These are phyloP conservation scores for Paramuricea clavata DNA, from an alignment of 92 coral and sea anemone genomes.

Conservation along the genomic window DNA sequence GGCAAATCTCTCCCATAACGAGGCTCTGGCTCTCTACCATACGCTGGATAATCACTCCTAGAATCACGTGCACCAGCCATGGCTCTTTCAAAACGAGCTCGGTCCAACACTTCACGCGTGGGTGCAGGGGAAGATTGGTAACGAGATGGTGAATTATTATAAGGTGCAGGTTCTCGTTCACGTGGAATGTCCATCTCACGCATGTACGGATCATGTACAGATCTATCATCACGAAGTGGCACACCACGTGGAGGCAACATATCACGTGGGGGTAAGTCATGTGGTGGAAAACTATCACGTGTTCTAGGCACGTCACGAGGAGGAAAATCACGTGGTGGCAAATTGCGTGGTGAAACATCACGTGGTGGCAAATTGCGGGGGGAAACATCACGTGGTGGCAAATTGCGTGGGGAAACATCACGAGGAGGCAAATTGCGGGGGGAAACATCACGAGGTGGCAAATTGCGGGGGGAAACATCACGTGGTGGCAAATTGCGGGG, in stretches of 20 bases:
- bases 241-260: constrained; percentile 23
- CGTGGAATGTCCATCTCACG: constrained; percentile 12
- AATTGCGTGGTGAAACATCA: background rate
- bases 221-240: constrained; percentile 8
- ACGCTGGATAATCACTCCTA: constrained; percentile 28
- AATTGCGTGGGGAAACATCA: background rate
- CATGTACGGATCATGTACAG: background rate
- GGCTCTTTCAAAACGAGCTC: constrained; percentile 40
- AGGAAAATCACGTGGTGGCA: constrained; percentile 17
- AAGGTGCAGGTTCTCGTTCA: constrained; percentile 4
- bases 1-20: constrained; percentile 27
- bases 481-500: constrained; percentile 37
- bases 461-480: background rate
- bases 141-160: constrained; percentile 13
- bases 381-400: constrained; percentile 22
- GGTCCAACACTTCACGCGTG: constrained; percentile 35
- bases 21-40: constrained; percentile 12
- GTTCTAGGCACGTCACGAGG: constrained; percentile 16
- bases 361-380: background rate
- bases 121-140: constrained; percentile 9
- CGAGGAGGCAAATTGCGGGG: constrained; percentile 21
- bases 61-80: background rate
- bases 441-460: constrained; percentile 11
- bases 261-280: constrained; percentile 25
- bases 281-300: constrained; percentile 13